Evolutionary conservation across 2,797 vertebrate genomes (phyloP).

Genomic region (Mareca penelope): DNA sequence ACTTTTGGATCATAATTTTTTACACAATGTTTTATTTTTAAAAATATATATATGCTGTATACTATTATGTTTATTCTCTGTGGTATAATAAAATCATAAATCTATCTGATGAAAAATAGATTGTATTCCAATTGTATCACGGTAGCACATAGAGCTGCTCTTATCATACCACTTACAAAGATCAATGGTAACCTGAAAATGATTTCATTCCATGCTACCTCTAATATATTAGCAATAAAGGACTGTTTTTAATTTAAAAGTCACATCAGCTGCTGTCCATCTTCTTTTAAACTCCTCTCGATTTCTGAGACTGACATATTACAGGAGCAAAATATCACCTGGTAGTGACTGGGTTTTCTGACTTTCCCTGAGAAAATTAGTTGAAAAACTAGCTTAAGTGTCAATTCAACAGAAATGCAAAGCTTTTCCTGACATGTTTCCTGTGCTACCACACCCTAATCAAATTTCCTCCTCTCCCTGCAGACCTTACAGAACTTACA

Average conservation of each 20-base stretch:
- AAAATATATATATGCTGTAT: slow-evolving; percentile 74
- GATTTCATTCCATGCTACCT: slow-evolving; percentile 63
- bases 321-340: slow-evolving; percentile 49
- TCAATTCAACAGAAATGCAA: slow-evolving; percentile 37
- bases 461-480: neutral
- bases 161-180: slow-evolving; percentile 74
- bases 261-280: slow-evolving; percentile 59
- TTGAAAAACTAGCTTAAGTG: slow-evolving; percentile 29
- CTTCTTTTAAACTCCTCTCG: slow-evolving; percentile 63
- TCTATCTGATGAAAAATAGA: slow-evolving; percentile 77
- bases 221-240: slow-evolving; percentile 74
- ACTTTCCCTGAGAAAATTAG: slow-evolving; percentile 37
- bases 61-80: slow-evolving; percentile 76
- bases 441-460: neutral
- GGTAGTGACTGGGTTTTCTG: slow-evolving; percentile 50
- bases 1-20: slow-evolving; percentile 73
- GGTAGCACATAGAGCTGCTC: slow-evolving; percentile 25
- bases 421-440: neutral
- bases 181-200: slow-evolving; percentile 77
- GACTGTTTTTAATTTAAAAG: slow-evolving; percentile 75
- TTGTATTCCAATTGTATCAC: slow-evolving; percentile 71
- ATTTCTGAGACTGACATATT: slow-evolving; percentile 65
- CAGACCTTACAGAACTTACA: neutral
- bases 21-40: slow-evolving; percentile 75
- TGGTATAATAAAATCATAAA: slow-evolving; percentile 78